A percentile compares a stretch with the other conserved stretches of the same genome.
Evolutionary conservation across 1,140 invertebrate genomes (phyloP).

Genomic region (Gonioctena quinquepunctata): DNA sequence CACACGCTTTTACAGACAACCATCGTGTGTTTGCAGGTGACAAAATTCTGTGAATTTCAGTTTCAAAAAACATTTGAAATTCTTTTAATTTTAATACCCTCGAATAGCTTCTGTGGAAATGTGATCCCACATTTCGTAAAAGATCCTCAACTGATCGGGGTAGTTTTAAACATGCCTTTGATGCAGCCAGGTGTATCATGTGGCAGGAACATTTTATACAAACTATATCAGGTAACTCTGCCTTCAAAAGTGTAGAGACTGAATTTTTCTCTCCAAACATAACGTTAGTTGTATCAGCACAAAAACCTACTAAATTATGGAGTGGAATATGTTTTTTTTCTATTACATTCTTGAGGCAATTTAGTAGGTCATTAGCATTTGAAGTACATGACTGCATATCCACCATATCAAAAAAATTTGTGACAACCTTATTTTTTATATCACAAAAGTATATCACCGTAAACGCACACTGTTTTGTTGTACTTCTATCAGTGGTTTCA

Average conservation of each 20-base stretch:
- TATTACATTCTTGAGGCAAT: constrained; percentile 28
- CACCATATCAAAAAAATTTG: constrained; percentile 31
- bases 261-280: constrained; percentile 33
- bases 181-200: constrained; percentile 17
- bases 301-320: constrained; percentile 1
- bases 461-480: constrained; percentile 18
- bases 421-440: background rate
- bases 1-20: constrained; percentile 7
- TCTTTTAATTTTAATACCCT: constrained; percentile 16
- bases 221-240: constrained; percentile 20
- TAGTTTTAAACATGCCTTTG: constrained; percentile 25
- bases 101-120: constrained; percentile 24
- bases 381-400: constrained; percentile 27
- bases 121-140: constrained; percentile 39
- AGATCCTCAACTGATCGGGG: constrained; percentile 23
- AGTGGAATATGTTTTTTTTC: background rate
- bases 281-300: constrained; percentile 10
- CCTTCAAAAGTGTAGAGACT: constrained; percentile 26
- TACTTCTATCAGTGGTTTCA: constrained; percentile 13
- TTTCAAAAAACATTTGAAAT: constrained; percentile 14
- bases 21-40: background rate
- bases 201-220: constrained; percentile 25
- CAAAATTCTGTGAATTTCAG: constrained; percentile 19
- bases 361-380: constrained; percentile 27
- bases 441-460: constrained; percentile 25